These are phyloP conservation scores for Scylla paramamosain DNA, from an alignment of 1,140 invertebrate species.

Conservation along the genomic window DNA sequence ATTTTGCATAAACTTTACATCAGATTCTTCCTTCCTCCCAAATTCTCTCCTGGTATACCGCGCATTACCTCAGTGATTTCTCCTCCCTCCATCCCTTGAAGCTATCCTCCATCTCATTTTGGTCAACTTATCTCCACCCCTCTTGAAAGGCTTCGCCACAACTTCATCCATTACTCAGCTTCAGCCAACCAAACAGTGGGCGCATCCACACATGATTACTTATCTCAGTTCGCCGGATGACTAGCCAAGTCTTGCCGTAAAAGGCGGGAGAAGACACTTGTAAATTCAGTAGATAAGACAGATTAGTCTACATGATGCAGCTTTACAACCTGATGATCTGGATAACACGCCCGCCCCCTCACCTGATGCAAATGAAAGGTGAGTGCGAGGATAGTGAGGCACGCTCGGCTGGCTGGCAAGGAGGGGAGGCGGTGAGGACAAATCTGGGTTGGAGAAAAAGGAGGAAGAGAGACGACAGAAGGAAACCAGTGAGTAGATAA, in stretches of 20 bases:
- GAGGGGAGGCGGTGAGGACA: neutral
- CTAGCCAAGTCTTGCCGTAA: neutral
- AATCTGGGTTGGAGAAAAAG: neutral
- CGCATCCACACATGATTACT: neutral
- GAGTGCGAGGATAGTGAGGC: neutral
- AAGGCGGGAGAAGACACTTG: neutral
- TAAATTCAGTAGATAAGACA: slow-evolving; percentile 8
- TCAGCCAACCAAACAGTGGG: neutral
- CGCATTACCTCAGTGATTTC: too few relatives aligned
- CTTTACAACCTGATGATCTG: neutral
- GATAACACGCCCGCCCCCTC: neutral
- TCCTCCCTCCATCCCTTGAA: neutral
- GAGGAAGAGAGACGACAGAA: neutral
- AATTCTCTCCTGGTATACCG: too few relatives aligned
- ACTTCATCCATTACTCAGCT: neutral
- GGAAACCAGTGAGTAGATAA: neutral
- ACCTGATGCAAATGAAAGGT: neutral
- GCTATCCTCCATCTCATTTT: neutral
- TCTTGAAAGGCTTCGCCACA: neutral
- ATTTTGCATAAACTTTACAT: neutral
- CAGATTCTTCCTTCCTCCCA: neutral
- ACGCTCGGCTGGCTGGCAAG: neutral
- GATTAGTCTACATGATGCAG: slow-evolving; percentile 14
- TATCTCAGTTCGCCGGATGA: neutral
- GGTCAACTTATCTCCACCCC: neutral